Conservation (phyloP, 2,888 invertebrate genomes). For the Teleogryllus oceanicus region DNA sequence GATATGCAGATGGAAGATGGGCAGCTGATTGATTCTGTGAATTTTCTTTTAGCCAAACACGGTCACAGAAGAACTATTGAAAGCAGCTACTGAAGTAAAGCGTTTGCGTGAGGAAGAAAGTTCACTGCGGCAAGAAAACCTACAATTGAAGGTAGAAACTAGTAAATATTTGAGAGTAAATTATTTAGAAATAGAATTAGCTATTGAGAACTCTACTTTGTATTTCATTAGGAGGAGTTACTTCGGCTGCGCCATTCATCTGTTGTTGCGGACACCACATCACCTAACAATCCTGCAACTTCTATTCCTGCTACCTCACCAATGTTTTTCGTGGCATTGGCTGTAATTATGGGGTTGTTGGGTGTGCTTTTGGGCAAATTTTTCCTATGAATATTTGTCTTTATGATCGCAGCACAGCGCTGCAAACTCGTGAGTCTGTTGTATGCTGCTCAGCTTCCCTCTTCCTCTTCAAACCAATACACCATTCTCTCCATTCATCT, state of each 20-base stretch:
- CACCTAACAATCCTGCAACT: conserved; percentile 56
- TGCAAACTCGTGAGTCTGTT: conserved; percentile 33
- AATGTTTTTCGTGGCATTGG: conserved; percentile 62
- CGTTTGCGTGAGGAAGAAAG: conserved; percentile 75
- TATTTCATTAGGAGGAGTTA: conserved; percentile 39
- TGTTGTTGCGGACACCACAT: conserved; percentile 48
- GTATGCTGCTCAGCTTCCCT: conserved; percentile 31
- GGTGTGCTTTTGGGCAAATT: conserved; percentile 78
- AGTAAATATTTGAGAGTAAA: neutral
- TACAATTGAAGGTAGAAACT: conserved; percentile 68
- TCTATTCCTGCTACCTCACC: conserved; percentile 56
- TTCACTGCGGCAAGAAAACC: conserved; percentile 78
- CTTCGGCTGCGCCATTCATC: conserved; percentile 46
- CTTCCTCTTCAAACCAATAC: conserved; percentile 31
- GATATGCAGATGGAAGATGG: too few species aligned
- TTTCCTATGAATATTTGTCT: conserved; percentile 64
- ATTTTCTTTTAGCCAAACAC: conserved; percentile 36
- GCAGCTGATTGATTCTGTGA: neutral
- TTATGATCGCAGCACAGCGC: conserved; percentile 27
- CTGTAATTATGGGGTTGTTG: conserved; percentile 65
- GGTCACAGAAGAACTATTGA: conserved; percentile 57
- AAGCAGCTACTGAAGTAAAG: conserved; percentile 70
- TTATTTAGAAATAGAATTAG: neutral
- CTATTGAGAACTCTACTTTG: neutral
- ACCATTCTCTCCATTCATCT: conserved; percentile 19